Evolutionary conservation across 37 sponge, comb jelly and placozoan species (phyloP).

Genomic region (Beroe ovata): DNA sequence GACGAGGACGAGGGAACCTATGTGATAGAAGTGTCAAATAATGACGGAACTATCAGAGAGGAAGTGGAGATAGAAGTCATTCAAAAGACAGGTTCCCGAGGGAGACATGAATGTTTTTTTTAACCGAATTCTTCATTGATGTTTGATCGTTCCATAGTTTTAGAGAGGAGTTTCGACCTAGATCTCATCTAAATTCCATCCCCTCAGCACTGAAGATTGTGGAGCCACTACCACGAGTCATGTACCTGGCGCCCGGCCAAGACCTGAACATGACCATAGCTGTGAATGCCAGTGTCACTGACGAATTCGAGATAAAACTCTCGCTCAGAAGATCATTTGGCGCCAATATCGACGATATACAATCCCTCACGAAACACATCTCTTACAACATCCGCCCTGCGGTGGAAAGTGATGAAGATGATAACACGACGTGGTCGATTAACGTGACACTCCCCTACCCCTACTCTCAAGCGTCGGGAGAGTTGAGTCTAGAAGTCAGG

Average conservation of each 20-base stretch:
- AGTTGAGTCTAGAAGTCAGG: not conserved
- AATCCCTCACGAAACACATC: not conserved
- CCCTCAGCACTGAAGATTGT: not conserved
- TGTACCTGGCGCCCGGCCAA: not conserved
- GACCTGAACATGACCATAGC: not conserved
- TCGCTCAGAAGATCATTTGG: not conserved
- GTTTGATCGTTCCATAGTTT: too few species aligned
- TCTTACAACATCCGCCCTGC: not conserved
- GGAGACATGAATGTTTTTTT: too few species aligned
- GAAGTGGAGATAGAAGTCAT: not conserved
- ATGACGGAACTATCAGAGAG: not conserved
- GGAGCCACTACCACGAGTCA: not conserved
- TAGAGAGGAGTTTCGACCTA: too few species aligned
- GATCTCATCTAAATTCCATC: not conserved
- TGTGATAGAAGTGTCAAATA: not conserved
- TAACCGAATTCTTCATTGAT: too few species aligned
- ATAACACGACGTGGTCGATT: not conserved
- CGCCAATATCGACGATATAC: not conserved
- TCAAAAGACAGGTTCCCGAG: not conserved
- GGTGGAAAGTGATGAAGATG: not conserved
- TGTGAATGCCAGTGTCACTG: not conserved
- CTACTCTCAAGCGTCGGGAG: not conserved
- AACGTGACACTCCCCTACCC: slow-evolving; percentile 10
- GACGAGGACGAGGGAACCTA: not conserved
- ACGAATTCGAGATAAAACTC: not conserved